phyloP scores from a whole-genome alignment of 2,888 invertebrate species.

The Tetropium fuscum region DNA sequence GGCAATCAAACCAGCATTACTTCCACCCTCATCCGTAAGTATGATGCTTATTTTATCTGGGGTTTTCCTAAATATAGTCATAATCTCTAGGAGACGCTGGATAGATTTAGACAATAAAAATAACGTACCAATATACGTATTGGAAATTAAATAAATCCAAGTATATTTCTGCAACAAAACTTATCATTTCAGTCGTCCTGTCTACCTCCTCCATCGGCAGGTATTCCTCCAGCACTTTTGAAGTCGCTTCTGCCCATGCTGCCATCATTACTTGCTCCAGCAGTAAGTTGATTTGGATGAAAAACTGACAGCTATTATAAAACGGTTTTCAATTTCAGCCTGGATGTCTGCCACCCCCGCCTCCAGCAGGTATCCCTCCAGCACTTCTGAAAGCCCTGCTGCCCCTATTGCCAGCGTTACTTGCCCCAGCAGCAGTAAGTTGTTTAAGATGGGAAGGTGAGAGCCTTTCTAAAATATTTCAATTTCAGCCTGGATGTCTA shows the following conservation, averaged over 20 bases:
- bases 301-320: too few species aligned
- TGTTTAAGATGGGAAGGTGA: too few species aligned
- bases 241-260: background rate
- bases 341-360: background rate
- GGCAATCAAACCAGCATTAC: background rate
- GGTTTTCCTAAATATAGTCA: background rate
- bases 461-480: too few species aligned
- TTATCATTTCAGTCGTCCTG: background rate
- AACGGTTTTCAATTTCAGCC: too few species aligned
- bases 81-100: background rate
- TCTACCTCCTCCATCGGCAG: background rate
- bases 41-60: background rate
- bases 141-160: too few species aligned
- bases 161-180: too few species aligned
- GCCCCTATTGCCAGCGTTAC: background rate
- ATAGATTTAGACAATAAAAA: too few species aligned
- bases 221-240: background rate
- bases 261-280: background rate
- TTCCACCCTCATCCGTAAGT: constrained; percentile 5
- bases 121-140: too few species aligned
- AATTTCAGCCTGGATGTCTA: too few species aligned
- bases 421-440: too few species aligned
- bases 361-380: background rate
- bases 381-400: background rate
- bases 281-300: too few species aligned